A percentile compares a stretch with the other conserved stretches of the same genome.
These are phyloP conservation scores for Chelon labrosus DNA, from an alignment of 2,797 vertebrate species.

Conservation along the genomic window DNA sequence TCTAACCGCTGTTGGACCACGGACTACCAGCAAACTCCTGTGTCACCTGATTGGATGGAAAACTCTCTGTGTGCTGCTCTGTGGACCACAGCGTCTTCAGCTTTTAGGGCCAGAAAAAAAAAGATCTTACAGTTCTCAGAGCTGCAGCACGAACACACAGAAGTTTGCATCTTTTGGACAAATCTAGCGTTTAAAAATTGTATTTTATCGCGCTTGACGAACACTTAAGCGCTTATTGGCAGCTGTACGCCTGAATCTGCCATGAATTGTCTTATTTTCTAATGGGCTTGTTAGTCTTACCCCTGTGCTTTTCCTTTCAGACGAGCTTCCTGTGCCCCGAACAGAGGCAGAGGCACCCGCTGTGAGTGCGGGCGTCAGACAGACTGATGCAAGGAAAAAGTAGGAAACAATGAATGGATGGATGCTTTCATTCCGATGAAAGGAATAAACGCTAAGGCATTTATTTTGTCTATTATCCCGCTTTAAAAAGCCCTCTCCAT, in stretches of 20 bases:
- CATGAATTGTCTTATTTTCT: slow-evolving; percentile 52
- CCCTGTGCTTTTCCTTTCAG: slow-evolving; percentile 57
- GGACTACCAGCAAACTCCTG: slow-evolving; percentile 30
- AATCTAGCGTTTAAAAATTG: slow-evolving; percentile 26
- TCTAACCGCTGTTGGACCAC: slow-evolving; percentile 35
- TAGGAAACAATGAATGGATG: slow-evolving; percentile 75
- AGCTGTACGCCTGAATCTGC: slow-evolving; percentile 37
- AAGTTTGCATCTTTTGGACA: slow-evolving; percentile 18
- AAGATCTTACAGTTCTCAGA: slow-evolving; percentile 12
- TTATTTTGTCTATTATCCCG: slow-evolving; percentile 82
- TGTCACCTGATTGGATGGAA: slow-evolving; percentile 19
- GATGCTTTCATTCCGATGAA: slow-evolving; percentile 85
- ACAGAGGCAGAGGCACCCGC: slow-evolving; percentile 58
- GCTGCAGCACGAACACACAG: slow-evolving; percentile 1
- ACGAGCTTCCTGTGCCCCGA: slow-evolving; percentile 51
- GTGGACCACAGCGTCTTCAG: background rate
- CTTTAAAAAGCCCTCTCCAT: slow-evolving; percentile 79
- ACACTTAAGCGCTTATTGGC: slow-evolving; percentile 24
- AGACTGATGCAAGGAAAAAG: slow-evolving; percentile 68
- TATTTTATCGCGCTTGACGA: slow-evolving; percentile 23
- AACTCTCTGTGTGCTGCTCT: background rate
- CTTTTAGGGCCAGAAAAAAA: slow-evolving; percentile 21
- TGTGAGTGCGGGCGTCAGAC: slow-evolving; percentile 65
- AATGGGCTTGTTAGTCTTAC: slow-evolving; percentile 66
- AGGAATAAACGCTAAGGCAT: slow-evolving; percentile 79